Percentiles rank a stretch among this genome's conserved stretches.
phyloP scores from a whole-genome alignment of 2,113 vertebrate species.

The Hystrix cristata region DNA sequence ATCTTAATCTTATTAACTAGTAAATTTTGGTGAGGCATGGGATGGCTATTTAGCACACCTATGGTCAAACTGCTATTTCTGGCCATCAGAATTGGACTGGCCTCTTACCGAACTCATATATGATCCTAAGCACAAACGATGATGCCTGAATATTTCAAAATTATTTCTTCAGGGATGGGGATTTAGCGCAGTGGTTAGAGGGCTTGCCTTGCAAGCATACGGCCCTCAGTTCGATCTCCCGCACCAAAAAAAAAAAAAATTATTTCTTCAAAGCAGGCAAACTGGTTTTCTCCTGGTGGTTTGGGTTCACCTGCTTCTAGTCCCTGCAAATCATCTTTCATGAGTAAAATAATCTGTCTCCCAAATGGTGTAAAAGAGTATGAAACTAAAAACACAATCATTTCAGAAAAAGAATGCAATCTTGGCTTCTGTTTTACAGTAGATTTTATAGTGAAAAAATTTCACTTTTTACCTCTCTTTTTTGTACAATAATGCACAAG shows the following conservation, averaged over 20 bases:
- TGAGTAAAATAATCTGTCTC: background rate
- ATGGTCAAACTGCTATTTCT: background rate
- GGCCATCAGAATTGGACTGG: background rate
- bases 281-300: background rate
- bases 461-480: background rate
- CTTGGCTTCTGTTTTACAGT: background rate
- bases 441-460: background rate
- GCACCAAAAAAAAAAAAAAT: background rate
- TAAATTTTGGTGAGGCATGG: background rate
- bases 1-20: background rate
- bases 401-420: background rate
- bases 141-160: conserved; percentile 24
- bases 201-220: too few relatives aligned
- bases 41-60: background rate
- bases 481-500: background rate
- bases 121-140: background rate
- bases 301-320: background rate
- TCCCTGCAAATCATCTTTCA: background rate
- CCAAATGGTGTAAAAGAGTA: background rate
- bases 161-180: background rate
- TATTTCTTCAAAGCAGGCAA: background rate
- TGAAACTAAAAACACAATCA: background rate
- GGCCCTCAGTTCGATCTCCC: too few relatives aligned
- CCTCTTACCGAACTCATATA: background rate
- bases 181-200: too few relatives aligned